Evolutionary conservation across 35 echinoderm and acorn worm genomes (phyloP), one percentile per base, ranked within the genome.

Genomic region (Apostichopus californicus): DNA sequence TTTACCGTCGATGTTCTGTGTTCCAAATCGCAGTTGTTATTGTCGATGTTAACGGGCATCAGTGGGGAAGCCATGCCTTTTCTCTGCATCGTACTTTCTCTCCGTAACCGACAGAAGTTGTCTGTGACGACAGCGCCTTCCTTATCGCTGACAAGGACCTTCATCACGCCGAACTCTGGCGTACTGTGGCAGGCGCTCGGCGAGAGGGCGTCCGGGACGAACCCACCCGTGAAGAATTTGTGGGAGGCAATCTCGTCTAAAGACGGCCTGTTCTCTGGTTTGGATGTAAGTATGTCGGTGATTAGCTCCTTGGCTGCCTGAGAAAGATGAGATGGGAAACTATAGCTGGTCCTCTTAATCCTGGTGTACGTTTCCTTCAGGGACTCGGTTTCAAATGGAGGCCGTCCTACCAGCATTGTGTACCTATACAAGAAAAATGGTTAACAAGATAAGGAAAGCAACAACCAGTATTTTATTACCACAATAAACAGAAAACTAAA

Each of bases 331-430:
- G 93, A 87, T 9, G 97, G 97, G 13, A 98, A 84, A 52, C 86
- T 92, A 53, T 98, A 98, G 23, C 95, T 96, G 65, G 95, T 98
- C 61, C 93, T 87, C 77, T 96, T 96, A 72, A 98, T 96, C 11
- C 94, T 87, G 24, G 94, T 92, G 83, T 98, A 98, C 1, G 97
- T 98, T 80, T 98, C 97, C 78, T 96, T 96, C 11, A 98, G 77
- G 12, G 95, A 96, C n/a, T 87, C 93, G 58, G 94, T 96, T 68
- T 98, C 97, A 93, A 98, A 98, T 20, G 97, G 97, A 55, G 97
- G 97, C 26, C 93, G 92, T 1, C 97, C 97, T 34, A 98, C 97
- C 12, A 98, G 57, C 97, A 98, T 98, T n/a, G 97, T 98, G 93
- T 94, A 98, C 75, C 97, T 98, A 78, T 54, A 91, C 78, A 66